These are phyloP conservation scores for Morinoia aosen DNA, from an alignment of 2,888 invertebrate genomes.

Conservation along the genomic window DNA sequence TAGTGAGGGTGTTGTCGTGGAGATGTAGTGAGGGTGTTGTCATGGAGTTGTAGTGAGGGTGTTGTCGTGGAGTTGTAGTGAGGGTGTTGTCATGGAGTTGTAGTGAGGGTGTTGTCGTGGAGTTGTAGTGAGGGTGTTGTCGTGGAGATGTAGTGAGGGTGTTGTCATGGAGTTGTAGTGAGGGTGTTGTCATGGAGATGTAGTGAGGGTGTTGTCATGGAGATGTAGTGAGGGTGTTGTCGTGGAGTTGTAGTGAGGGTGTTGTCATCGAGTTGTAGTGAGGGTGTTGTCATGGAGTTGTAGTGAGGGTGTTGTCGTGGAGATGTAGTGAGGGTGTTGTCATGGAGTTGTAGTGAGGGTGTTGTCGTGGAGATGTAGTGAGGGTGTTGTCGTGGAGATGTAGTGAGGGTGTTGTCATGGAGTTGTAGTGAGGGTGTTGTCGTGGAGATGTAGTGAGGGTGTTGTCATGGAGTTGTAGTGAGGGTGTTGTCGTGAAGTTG, in stretches of 20 bases:
- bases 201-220: neutral
- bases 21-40: neutral
- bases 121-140: neutral
- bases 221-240: neutral
- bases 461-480: neutral
- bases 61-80: neutral
- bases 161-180: neutral
- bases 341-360: neutral
- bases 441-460: neutral
- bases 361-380: neutral
- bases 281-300: neutral
- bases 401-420: neutral
- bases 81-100: neutral
- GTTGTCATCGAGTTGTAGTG: neutral
- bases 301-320: neutral
- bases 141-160: neutral
- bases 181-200: neutral
- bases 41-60: neutral
- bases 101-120: neutral
- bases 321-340: neutral
- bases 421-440: neutral
- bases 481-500: neutral
- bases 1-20: neutral
- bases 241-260: neutral
- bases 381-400: neutral